phyloP scores from a whole-genome alignment of 2,113 vertebrate species.

The Sphaerodactylus townsendi region DNA sequence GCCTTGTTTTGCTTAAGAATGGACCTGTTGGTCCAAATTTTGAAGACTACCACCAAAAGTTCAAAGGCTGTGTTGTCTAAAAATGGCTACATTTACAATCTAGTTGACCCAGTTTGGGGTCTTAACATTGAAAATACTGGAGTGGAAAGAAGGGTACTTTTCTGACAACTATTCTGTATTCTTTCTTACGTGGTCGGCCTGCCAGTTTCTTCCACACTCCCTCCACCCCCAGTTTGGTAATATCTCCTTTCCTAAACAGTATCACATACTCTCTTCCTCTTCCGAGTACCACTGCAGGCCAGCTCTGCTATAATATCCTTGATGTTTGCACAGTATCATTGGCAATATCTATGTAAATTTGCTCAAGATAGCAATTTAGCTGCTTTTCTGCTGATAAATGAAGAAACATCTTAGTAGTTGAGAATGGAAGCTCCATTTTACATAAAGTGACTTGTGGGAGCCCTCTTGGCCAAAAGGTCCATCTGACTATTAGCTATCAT shows the following conservation, averaged over 20 bases:
- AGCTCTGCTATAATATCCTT: conserved; percentile 49
- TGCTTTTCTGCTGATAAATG: conserved; percentile 72
- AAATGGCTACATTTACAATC: background rate
- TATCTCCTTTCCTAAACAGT: background rate
- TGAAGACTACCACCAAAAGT: background rate
- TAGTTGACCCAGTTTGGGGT: background rate
- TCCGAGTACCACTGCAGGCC: conserved; percentile 19
- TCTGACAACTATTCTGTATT: background rate
- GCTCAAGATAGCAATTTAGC: conserved; percentile 67
- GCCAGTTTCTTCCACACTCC: background rate
- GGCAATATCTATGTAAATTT: conserved; percentile 77
- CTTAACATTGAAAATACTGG: background rate
- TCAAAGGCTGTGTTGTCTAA: background rate
- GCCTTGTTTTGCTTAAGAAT: background rate
- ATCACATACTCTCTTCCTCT: background rate
- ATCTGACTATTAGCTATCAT: conserved; percentile 23
- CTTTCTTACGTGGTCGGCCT: no score
- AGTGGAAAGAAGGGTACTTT: background rate
- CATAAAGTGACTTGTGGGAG: conserved; percentile 1
- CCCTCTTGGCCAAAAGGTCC: background rate
- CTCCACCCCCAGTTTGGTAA: background rate
- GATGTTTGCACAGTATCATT: conserved; percentile 62
- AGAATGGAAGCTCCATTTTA: conserved; percentile 11
- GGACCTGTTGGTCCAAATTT: background rate
- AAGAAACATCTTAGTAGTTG: conserved; percentile 61